Base-by-base conservation (phyloP, 2,113 vertebrate genomes). In the Microcebus griseorufus region DNA sequence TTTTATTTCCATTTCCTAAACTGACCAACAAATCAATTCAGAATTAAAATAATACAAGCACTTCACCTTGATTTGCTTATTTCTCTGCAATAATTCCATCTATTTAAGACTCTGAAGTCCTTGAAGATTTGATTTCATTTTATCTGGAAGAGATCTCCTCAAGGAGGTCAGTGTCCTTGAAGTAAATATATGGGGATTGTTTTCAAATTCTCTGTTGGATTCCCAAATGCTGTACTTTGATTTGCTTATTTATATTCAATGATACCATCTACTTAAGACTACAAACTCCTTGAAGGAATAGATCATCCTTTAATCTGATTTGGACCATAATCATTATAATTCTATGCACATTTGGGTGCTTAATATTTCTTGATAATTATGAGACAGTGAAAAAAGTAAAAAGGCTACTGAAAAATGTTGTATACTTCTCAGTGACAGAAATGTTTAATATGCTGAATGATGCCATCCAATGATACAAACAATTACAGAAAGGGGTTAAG, bases 401-500 rank as follows among this genome's bases (percentile, higher is more conserved):
- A 65, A 95, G 72, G 58, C 80, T 69, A 37, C 48, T 14, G 53
- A 93, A 94, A 88, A 84, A 90, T 72, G 72, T 85, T 73, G 51
- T 85, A 70, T 75, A 82, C 58, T 95, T 78, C 53, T 88, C 79
- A 70, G 67, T 42, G 93, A 97, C 13, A 84, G n/a, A 60, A 87
- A 80, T 73, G 69, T 94, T 92, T 96, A 60, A 98, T 96, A 98
- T 97, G 96, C 86, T 96, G 79, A 96, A 96, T 97, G 94, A 97
- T 93, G 51, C 87, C 93, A 98, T 94, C 76, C 97, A 98, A 81
- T 93, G 90, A 97, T 88, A 97, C 73, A 96, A 98, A 97, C 85
- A 98, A 98, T 94, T 94, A 96, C 22, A 96, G 78, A 98, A 90
- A 94, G 81, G 93, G 97, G 88, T 98, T 98, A 98, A 97, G 94